These are phyloP conservation scores for Steatocranus sp. DNA, from an alignment of 2,797 vertebrate species.

Conservation along the genomic window DNA sequence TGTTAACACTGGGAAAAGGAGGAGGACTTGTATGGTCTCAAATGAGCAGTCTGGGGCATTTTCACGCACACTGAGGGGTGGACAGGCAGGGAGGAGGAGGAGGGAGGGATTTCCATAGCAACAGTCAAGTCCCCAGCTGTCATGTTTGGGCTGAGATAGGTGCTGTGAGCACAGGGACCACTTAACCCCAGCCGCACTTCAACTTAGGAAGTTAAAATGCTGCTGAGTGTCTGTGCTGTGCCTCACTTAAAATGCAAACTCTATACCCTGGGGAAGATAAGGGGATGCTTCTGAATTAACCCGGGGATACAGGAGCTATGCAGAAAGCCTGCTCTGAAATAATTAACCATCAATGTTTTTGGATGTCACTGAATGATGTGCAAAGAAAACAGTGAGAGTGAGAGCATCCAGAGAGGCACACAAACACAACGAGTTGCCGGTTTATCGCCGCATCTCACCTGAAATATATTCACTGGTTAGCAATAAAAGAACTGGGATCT, in stretches of 20 bases:
- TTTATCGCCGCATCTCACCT: conserved; percentile 24
- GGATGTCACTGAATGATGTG: conserved; percentile 61
- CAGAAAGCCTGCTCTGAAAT: conserved; percentile 69
- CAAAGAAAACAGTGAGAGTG: conserved; percentile 28
- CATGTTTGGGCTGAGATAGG: conserved; percentile 78
- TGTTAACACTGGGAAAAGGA: conserved; percentile 64
- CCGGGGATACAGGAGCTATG: conserved; percentile 59
- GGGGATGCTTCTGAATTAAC: conserved; percentile 74
- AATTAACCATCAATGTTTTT: conserved; percentile 78
- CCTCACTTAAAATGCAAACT: conserved; percentile 83
- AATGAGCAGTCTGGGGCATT: conserved; percentile 76
- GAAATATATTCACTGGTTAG: conserved; percentile 1
- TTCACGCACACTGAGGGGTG: conserved; percentile 53
- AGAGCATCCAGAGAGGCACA: conserved; percentile 16
- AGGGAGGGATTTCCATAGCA: conserved; percentile 74
- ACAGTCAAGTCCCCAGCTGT: conserved; percentile 83
- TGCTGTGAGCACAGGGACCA: conserved; percentile 80
- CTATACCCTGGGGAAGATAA: conserved; percentile 65
- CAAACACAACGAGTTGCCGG: conserved; percentile 24
- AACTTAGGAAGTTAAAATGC: conserved; percentile 80
- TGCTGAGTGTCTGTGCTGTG: conserved; percentile 74
- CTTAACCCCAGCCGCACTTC: conserved; percentile 81
- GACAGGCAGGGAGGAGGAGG: neutral
- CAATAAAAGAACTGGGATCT: neutral
- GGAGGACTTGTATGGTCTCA: conserved; percentile 72